phyloP scores from a whole-genome alignment of 2,113 vertebrate species.

The Numenius arquata region DNA sequence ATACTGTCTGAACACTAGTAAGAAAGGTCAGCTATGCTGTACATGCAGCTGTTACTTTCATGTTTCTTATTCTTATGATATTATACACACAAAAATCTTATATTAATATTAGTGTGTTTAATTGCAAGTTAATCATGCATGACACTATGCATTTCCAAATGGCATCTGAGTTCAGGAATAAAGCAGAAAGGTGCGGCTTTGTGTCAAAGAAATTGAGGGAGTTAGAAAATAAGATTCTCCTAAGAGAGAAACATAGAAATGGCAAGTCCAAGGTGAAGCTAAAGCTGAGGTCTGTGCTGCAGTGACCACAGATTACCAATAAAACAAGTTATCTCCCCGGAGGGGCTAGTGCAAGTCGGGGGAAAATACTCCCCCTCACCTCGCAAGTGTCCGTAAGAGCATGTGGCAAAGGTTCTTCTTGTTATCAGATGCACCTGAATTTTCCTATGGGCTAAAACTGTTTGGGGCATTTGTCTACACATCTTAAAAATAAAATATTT shows the following conservation, averaged over 20 bases:
- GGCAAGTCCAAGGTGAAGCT: background rate
- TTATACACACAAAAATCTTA: background rate
- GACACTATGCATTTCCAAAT: background rate
- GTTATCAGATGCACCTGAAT: background rate
- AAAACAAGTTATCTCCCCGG: background rate
- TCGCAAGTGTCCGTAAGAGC: background rate
- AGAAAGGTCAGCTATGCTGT: background rate
- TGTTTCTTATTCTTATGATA: background rate
- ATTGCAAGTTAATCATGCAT: background rate
- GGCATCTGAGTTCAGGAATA: background rate
- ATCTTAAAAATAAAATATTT: background rate
- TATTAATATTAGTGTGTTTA: background rate
- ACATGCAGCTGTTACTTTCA: background rate
- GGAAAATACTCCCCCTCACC: background rate
- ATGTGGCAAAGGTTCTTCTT: background rate
- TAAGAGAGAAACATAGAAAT: background rate
- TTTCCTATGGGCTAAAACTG: background rate
- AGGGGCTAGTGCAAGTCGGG: too few species aligned
- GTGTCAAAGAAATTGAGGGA: background rate
- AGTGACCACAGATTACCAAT: background rate
- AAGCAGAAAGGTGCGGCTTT: background rate
- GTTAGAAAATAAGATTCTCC: background rate
- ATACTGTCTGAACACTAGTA: background rate
- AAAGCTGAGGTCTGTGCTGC: background rate
- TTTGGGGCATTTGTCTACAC: background rate